Percentiles rank a stretch among this genome's conserved stretches.
phyloP scores from a whole-genome alignment of 2,888 invertebrate species.

The Hirtodrosophila duncani region DNA sequence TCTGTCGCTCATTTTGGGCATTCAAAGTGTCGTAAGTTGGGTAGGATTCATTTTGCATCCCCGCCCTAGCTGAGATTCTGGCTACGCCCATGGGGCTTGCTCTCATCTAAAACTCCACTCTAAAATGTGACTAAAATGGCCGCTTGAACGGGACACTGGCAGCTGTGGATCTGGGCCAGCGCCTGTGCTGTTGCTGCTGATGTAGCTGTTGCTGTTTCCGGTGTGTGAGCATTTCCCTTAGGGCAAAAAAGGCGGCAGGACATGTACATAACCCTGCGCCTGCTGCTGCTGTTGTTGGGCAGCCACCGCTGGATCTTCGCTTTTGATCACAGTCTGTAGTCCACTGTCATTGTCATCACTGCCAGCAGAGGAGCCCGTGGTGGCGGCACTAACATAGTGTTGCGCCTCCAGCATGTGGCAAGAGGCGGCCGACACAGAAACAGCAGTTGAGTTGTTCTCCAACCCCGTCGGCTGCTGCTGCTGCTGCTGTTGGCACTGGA shows the following conservation, averaged over 20 bases:
- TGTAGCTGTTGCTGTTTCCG: conserved; percentile 68
- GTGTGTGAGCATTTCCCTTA: conserved; percentile 78
- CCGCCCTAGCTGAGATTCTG: too few species aligned
- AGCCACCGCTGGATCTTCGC: conserved; percentile 65
- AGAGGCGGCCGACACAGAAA: too few species aligned
- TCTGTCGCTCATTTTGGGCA: too few species aligned
- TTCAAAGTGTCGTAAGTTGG: too few species aligned
- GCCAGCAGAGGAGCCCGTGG: conserved; percentile 31
- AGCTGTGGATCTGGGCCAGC: conserved; percentile 26
- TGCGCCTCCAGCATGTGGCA: conserved; percentile 72
- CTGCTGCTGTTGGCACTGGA: conserved; percentile 56
- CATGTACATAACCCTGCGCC: conserved; percentile 78
- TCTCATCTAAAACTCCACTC: conserved; percentile 1
- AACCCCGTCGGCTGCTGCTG: conserved; percentile 62
- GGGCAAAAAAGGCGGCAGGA: conserved; percentile 79
- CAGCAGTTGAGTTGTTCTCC: too few species aligned
- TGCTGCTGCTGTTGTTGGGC: conserved; percentile 53
- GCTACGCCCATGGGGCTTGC: too few species aligned
- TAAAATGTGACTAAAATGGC: conserved; percentile 43
- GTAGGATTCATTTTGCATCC: too few species aligned
- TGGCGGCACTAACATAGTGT: conserved; percentile 52
- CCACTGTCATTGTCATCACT: conserved; percentile 71
- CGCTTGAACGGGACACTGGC: conserved; percentile 49
- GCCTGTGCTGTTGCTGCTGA: conserved; percentile 40
- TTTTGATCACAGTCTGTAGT: conserved; percentile 77